phyloP scores from a whole-genome alignment of 2,113 vertebrate species.

The Arizona elegans region DNA sequence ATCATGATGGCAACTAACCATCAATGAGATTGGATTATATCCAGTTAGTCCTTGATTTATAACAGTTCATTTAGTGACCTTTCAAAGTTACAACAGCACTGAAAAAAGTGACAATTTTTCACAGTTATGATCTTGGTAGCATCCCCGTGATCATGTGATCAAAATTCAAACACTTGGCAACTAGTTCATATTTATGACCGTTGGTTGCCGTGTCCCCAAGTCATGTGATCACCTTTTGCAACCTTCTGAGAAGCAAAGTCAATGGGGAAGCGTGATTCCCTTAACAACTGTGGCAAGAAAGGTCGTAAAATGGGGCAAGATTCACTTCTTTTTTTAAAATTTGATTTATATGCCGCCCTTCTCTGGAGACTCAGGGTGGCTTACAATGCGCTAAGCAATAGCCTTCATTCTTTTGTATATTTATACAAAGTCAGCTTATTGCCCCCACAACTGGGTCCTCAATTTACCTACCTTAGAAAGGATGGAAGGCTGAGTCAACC shows the following conservation, averaged over 20 bases:
- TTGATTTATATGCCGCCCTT: no score
- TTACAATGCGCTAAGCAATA: no score
- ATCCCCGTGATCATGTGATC: background rate
- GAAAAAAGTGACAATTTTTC: background rate
- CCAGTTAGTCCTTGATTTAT: background rate
- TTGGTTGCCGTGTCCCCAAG: background rate
- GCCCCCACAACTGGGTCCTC: no score
- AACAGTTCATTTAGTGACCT: background rate
- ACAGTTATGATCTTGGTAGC: background rate
- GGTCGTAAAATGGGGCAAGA: background rate
- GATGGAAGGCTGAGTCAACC: no score
- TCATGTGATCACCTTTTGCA: background rate
- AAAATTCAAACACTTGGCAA: background rate
- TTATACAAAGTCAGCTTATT: no score
- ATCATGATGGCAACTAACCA: background rate
- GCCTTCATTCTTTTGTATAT: no score
- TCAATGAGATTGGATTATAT: background rate
- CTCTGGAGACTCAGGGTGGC: no score
- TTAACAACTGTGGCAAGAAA: background rate
- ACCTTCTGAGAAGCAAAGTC: background rate
- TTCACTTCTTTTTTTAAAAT: no score
- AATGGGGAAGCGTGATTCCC: background rate
- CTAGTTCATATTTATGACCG: background rate
- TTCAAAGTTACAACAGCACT: background rate
- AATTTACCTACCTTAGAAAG: no score